Base-by-base conservation (phyloP, 2,797 vertebrate genomes). In the Cyclura pinguis region DNA sequence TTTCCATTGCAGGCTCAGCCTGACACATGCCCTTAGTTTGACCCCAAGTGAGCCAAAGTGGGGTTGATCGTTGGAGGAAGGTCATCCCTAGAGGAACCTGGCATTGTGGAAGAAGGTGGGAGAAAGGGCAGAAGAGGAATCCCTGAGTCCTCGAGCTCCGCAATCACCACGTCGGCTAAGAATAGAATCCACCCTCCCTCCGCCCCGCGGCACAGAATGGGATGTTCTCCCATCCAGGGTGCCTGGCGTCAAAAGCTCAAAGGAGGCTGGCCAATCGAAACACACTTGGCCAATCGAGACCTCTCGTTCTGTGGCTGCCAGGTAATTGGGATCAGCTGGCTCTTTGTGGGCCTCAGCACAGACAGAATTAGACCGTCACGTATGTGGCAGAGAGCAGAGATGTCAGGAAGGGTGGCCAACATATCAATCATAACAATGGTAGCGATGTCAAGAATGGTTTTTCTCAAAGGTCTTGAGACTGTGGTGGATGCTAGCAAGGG, bases 251-350 rank as follows among this genome's bases (percentile, higher is more conserved):
- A 64, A 8, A 14, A 50, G 59, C 67, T 62, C 73, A 62, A 10
- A 7, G 69, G 67, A 88, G 87, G 69, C 35, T 13, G 80, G 42
- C 42, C 42, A 42, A 42, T 42, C 42, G 42, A 52, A 69, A 20
- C 1, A 29, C 16, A 10, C 14, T 27, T 67, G 38, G 80, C 87
- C 87, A 42, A 72, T 72, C 18, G 16, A 35, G 20, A 14, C 14
- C 5, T 24, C 78, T 88, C 29, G 2, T 16, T 20, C 18, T 16
- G 24, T 32, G 18, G 80, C 69, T 10, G 2, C 86, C 69, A 84
- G 88, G 88, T 89, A 89, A 89, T 89, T 76, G 80, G 88, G 88
- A 84, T 89, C 80, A 89, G 16, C 88, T 50, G 55, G 27, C 38
- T 0, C 20, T 62, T 64, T 22, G 67, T n/a, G 55, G 69, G 29